Evolutionary conservation across 2,113 vertebrate genomes (phyloP).

Genomic region (Cebus imitator): DNA sequence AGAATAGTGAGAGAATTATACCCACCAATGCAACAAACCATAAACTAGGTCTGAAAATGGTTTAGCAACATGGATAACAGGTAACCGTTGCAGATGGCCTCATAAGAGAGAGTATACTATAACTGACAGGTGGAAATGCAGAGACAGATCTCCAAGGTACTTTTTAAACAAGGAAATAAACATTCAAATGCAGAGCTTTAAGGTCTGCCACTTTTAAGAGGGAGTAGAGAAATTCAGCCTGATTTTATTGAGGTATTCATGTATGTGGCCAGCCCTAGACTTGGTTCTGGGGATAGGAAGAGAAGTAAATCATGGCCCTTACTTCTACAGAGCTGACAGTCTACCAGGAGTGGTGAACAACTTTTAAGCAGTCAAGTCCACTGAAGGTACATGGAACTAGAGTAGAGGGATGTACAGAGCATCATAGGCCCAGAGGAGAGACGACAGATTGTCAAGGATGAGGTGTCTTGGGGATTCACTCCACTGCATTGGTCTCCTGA

Average conservation of each 20-base stretch:
- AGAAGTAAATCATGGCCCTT: neutral
- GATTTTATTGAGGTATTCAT: neutral
- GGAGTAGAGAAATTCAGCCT: neutral
- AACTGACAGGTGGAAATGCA: neutral
- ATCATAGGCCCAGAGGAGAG: neutral
- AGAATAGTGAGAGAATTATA: neutral
- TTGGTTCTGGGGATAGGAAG: neutral
- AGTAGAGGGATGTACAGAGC: accelerated
- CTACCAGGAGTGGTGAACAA: neutral
- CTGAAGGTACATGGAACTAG: neutral
- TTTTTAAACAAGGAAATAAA: neutral
- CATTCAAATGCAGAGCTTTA: neutral
- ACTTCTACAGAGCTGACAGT: neutral
- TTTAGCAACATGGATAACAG: neutral
- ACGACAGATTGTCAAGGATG: neutral
- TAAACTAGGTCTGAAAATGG: neutral
- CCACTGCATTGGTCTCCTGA: neutral
- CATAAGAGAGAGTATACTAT: neutral
- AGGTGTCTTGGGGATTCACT: neutral
- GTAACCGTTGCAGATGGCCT: neutral
- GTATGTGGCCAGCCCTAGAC: neutral
- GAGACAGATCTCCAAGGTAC: neutral
- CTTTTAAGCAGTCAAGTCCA: neutral
- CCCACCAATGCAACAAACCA: neutral
- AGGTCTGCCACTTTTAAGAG: neutral